phyloP scores from a whole-genome alignment of 2,113 vertebrate genomes.

The Corythornis vintsioides region DNA sequence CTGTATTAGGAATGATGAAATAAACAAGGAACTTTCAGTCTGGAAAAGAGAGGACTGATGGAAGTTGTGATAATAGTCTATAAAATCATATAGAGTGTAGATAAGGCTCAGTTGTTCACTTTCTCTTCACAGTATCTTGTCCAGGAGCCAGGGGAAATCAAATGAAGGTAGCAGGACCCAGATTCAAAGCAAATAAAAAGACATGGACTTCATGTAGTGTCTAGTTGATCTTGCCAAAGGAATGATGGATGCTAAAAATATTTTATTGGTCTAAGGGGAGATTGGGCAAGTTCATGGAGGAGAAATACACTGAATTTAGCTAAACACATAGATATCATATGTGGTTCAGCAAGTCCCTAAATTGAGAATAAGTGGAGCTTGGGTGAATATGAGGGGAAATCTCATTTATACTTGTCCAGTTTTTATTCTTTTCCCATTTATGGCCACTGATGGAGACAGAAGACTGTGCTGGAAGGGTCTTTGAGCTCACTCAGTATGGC shows the following conservation, averaged over 20 bases:
- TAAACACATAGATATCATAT: background rate
- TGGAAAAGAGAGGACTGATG: background rate
- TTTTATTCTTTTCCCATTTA: background rate
- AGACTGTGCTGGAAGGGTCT: background rate
- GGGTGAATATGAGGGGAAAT: background rate
- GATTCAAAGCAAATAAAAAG: conserved; percentile 23
- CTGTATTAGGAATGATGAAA: conserved; percentile 3
- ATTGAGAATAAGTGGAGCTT: background rate
- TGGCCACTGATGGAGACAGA: background rate
- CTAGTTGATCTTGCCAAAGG: background rate
- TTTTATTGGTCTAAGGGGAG: background rate
- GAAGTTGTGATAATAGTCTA: background rate
- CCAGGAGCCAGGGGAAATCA: conserved; percentile 33
- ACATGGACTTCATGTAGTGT: background rate
- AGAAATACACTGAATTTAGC: background rate
- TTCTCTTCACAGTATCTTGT: background rate
- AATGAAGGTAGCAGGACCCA: background rate
- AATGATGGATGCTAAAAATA: conserved; percentile 11
- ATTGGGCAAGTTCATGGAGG: background rate
- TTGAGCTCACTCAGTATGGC: background rate
- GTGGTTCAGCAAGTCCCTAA: background rate
- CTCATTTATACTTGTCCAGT: background rate
- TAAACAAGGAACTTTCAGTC: background rate
- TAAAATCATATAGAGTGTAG: conserved; percentile 4
- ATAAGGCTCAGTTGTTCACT: conserved; percentile 24